Evolutionary conservation across 2,888 invertebrate species (phyloP), one percentile per base, ranked within the genome.

Genomic region (Merodon equestris): DNA sequence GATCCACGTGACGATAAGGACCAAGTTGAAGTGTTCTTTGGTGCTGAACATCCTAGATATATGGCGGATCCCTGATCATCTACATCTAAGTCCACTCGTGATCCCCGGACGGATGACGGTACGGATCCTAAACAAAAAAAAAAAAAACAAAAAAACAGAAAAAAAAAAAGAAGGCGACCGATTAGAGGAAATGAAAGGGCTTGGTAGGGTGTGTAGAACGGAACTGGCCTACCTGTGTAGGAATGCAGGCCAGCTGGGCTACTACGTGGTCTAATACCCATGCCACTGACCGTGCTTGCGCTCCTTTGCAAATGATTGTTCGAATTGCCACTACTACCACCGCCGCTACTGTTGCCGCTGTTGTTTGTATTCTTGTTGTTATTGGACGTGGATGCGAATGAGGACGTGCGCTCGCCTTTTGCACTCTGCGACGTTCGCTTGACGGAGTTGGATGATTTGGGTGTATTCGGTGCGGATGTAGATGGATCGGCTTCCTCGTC

Each of bases 161-260:
- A 27, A 27, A 7, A 27, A 27, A 2, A 7, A 27, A 44, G 0
- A 19, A 45, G 61, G 12, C 5, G 9, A 40, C 56, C 56, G 40
- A 50, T 40, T 54, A 50, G 9, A 17, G 42, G 27, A 2, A 19
- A n/a, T n/a, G 45, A 50, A 45, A 14, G 1, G 4, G 18, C 5
- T 48, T 12, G 44, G 3, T 18, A 14, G 40, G 42, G 15, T 45
- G 68, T 76, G 50, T 60, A 45, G 64, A 47, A 60, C 68, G 68
- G 53, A 79, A 79, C 79, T 73, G 72, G 81, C 72, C 76, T 89
- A 88, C 93, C 92, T 82, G 94, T 94, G 85, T 94, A 94, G 83
- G 93, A 93, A 86, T 93, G 92, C 72, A 95, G 90, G n/a, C 94
- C 94, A 10, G 94, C 93, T 3, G 95, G 95, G 76, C 94, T 94